These are phyloP conservation scores for Choloepus hoffmanni DNA, from an alignment of 2,113 vertebrate genomes.

Conservation along the genomic window DNA sequence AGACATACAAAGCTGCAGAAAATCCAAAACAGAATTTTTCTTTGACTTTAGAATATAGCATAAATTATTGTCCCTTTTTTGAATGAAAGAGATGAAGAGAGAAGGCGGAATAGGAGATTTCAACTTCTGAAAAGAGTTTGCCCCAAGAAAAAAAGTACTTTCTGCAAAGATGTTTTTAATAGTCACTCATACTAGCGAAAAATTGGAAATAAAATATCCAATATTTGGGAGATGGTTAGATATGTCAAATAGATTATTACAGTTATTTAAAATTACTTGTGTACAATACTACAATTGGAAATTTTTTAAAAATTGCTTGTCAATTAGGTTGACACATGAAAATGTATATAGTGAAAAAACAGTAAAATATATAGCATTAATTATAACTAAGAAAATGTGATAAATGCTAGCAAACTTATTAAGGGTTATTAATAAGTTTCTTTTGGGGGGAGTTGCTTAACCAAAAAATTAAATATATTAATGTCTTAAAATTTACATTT, in stretches of 20 bases:
- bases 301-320: background rate
- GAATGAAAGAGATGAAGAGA: background rate
- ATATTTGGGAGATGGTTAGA: background rate
- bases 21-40: background rate
- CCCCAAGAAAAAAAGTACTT: slow-evolving; percentile 1
- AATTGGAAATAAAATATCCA: slow-evolving; percentile 24
- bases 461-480: background rate
- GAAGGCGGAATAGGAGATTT: background rate
- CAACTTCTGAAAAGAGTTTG: slow-evolving; percentile 33
- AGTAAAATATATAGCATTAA: background rate
- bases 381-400: slow-evolving; percentile 33
- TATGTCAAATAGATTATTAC: background rate
- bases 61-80: background rate
- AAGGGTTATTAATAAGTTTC: slow-evolving; percentile 10
- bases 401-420: background rate
- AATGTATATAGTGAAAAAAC: background rate
- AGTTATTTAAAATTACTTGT: slow-evolving; percentile 2
- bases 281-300: too few species aligned
- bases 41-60: background rate
- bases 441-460: slow-evolving; percentile 11
- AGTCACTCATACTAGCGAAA: slow-evolving; percentile 19
- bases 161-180: background rate
- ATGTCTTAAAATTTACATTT: slow-evolving; percentile 11
- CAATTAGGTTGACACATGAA: background rate
- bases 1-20: slow-evolving; percentile 13